These are phyloP conservation scores for Chrysogorgia sp. DNA, from an alignment of 92 coral and sea anemone genomes.

Conservation along the genomic window DNA sequence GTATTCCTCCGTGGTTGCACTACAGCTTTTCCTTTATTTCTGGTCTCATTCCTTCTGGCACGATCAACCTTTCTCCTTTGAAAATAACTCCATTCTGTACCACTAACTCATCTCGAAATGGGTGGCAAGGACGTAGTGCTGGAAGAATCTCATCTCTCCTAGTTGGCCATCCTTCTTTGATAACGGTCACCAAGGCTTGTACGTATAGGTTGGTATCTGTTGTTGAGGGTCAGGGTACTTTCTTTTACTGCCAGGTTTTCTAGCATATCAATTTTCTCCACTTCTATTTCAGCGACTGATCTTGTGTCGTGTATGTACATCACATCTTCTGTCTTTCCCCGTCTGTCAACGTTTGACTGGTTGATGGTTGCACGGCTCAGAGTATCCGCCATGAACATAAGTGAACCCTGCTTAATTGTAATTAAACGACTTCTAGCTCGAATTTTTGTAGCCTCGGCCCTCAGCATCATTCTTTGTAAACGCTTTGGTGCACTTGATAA, in stretches of 20 bases:
- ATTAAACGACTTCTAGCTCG: too few species aligned
- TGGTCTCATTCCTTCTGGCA: too few species aligned
- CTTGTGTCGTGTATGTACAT: background rate
- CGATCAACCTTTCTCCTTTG: too few species aligned
- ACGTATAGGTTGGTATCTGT: background rate
- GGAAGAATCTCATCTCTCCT: background rate
- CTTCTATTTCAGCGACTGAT: background rate
- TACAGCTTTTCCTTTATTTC: too few species aligned
- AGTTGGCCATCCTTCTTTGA: conserved; percentile 6
- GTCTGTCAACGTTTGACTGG: background rate
- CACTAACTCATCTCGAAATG: too few species aligned
- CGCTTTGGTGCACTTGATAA: conserved; percentile 9
- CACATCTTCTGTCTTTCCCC: background rate
- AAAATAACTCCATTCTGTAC: conserved; percentile 4
- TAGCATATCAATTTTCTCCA: conserved; percentile 6
- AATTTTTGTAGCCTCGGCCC: conserved; percentile 27
- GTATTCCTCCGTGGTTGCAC: too few species aligned
- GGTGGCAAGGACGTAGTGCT: conserved; percentile 3
- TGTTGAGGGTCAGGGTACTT: background rate
- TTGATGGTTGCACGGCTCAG: conserved; percentile 38
- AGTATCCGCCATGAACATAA: conserved; percentile 48
- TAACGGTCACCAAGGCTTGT: background rate
- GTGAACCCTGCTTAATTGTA: conserved; percentile 22
- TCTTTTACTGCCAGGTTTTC: conserved; percentile 1
- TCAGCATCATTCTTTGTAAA: conserved; percentile 53